Evolutionary conservation across 2,113 vertebrate genomes (phyloP), one percentile per base, ranked within the genome.

Genomic region (Kryptolebias marmoratus): DNA sequence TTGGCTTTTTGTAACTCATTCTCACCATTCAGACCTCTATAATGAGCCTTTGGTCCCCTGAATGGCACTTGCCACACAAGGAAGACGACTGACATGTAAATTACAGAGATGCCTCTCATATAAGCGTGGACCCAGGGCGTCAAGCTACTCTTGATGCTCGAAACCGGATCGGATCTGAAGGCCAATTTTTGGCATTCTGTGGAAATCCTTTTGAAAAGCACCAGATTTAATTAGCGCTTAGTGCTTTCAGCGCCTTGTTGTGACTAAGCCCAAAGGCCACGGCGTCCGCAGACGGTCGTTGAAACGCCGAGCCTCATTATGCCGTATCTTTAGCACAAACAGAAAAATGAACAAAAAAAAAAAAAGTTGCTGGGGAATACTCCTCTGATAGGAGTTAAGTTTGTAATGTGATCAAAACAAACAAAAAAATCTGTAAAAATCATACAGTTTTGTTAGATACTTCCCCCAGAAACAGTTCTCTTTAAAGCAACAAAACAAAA

Each of bases 31-130:
- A 64, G 42, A 52, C 28, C 39, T 67, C 16, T 32, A 15, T 73
- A 82, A 74, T 77, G 42, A 86, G 62, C 61, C n/a, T 5, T 32
- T 2, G 0, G 36, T 36, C 44, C 2, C 18, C 14, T 49, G 22
- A 61, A 12, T 64, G 28, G 52, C 28, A 36, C 42, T 64, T 64
- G 48, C 27, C 42, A 32, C 0, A 27, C 15, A 54, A 22, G 54
- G 18, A 15, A 12, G 8, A 22, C 18, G 0, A 52, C 65, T 49
- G 45, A 70, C 11, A 18, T 36, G 8, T 1, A 68, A 44, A 72
- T 68, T 9, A 27, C 10, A 49, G 7, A 72, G 22, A 65, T 39
- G 8, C n/a, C 28, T 66, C 36, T 22, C 28, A 11, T 32, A 18
- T 27, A 18, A 53, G 60, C 28, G 61, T 54, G 39, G 27, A 27